Percentiles rank a stretch among this genome's conserved stretches.
phyloP scores from a whole-genome alignment of 2,797 vertebrate species.

The Chrysocyon brachyurus region DNA sequence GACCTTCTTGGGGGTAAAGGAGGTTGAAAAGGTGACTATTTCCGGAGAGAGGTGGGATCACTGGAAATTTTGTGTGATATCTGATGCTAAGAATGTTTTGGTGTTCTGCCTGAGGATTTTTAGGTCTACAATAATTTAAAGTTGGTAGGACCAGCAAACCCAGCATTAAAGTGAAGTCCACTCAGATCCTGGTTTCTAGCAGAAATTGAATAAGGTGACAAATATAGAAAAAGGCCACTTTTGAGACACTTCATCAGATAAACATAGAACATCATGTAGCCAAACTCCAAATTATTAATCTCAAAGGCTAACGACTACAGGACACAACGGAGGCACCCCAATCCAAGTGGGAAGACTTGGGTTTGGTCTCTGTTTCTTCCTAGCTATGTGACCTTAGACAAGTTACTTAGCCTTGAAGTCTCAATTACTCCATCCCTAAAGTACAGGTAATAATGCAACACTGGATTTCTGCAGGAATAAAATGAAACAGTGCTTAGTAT shows the following conservation, averaged over 20 bases:
- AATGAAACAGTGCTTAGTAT: conserved; percentile 63
- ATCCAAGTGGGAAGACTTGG: not conserved
- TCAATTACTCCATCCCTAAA: not conserved
- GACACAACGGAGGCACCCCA: not conserved
- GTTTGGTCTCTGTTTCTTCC: conserved; percentile 9
- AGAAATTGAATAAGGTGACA: not conserved
- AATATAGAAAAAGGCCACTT: not conserved
- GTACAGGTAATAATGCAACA: not conserved
- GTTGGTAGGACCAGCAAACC: not conserved
- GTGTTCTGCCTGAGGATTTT: not conserved
- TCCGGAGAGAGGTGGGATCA: not conserved
- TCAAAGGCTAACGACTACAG: not conserved
- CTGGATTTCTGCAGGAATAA: conserved; percentile 61
- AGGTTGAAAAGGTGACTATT: not conserved
- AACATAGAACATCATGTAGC: not conserved
- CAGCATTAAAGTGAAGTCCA: conserved; percentile 4
- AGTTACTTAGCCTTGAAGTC: not conserved
- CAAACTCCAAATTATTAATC: not conserved
- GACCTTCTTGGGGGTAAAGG: not conserved
- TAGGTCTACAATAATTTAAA: not conserved
- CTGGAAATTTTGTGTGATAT: not conserved
- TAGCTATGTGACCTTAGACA: not conserved
- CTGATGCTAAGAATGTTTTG: not conserved
- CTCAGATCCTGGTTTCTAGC: conserved; percentile 40
- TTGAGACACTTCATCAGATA: not conserved